These are phyloP conservation scores for Trichomycterus rosablanca DNA, from an alignment of 2,113 vertebrate genomes.

Conservation along the genomic window DNA sequence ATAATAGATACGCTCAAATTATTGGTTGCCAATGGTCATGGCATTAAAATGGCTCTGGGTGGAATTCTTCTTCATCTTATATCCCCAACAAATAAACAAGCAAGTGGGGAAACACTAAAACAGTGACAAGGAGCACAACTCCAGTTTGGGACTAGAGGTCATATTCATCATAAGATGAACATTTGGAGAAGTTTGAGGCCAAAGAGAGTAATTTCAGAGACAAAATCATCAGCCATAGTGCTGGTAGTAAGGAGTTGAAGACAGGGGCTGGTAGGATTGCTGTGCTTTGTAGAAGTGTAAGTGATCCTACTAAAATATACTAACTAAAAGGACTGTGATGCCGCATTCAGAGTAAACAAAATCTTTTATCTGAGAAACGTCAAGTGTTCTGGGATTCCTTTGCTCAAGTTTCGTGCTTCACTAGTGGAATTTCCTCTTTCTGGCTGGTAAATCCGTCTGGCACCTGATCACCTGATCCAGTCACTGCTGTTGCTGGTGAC, in stretches of 20 bases:
- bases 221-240: background rate
- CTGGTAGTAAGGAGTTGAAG: no score
- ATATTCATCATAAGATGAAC: background rate
- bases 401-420: slow-evolving; percentile 17
- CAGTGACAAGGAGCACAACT: background rate
- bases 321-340: background rate
- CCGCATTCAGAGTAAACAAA: background rate
- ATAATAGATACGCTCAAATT: background rate
- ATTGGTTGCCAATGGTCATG: slow-evolving; percentile 2
- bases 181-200: background rate
- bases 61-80: slow-evolving; percentile 10
- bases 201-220: background rate
- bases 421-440: background rate
- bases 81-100: no score
- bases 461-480: slow-evolving; percentile 78
- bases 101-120: no score
- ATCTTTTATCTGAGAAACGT: slow-evolving; percentile 7
- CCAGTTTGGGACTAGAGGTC: background rate
- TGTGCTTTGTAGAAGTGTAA: slow-evolving; percentile 38
- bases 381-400: background rate
- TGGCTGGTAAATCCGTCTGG: slow-evolving; percentile 31
- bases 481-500: slow-evolving; percentile 71
- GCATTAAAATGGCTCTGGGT: slow-evolving; percentile 27
- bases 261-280: slow-evolving; percentile 17
- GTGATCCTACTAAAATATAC: slow-evolving; percentile 8